Conservation (phyloP, 2,888 invertebrate species). For the Lithophane ornitopus region DNA sequence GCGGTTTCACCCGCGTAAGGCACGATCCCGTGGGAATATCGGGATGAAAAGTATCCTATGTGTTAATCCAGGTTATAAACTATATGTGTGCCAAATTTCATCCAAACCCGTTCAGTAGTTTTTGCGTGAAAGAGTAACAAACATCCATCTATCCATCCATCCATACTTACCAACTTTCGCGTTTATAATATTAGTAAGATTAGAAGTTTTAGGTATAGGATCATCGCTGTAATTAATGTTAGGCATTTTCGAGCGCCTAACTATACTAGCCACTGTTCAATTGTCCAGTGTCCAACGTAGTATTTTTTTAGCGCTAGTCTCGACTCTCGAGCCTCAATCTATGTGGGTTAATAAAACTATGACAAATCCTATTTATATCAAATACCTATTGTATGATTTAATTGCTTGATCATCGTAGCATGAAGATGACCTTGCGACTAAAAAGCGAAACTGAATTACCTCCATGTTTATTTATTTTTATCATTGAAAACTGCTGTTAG, state of each 20-base stretch:
- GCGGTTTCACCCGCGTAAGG: too few species aligned
- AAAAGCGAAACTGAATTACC: conserved; percentile 44
- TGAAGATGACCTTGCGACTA: conserved; percentile 51
- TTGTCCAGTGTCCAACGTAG: neutral
- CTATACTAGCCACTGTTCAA: neutral
- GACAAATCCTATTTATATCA: conserved; percentile 39
- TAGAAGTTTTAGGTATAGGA: neutral
- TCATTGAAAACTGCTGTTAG: conserved; percentile 9
- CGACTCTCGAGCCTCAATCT: neutral
- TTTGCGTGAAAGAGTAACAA: too few species aligned
- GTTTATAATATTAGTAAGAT: too few species aligned
- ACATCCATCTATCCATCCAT: too few species aligned
- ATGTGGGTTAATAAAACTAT: conserved; percentile 35
- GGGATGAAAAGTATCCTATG: too few species aligned
- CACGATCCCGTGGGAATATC: too few species aligned
- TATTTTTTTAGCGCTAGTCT: neutral
- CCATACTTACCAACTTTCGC: too few species aligned
- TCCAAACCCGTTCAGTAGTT: too few species aligned
- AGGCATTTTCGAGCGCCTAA: neutral
- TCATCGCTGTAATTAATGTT: neutral
- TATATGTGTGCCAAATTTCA: too few species aligned
- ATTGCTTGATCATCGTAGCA: conserved; percentile 55
- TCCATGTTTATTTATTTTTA: conserved; percentile 19
- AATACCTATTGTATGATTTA: conserved; percentile 50
- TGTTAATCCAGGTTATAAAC: too few species aligned